Evolutionary conservation across 37 sponge, comb jelly and placozoan genomes (phyloP).

Genomic region (Theonella swinhoei): DNA sequence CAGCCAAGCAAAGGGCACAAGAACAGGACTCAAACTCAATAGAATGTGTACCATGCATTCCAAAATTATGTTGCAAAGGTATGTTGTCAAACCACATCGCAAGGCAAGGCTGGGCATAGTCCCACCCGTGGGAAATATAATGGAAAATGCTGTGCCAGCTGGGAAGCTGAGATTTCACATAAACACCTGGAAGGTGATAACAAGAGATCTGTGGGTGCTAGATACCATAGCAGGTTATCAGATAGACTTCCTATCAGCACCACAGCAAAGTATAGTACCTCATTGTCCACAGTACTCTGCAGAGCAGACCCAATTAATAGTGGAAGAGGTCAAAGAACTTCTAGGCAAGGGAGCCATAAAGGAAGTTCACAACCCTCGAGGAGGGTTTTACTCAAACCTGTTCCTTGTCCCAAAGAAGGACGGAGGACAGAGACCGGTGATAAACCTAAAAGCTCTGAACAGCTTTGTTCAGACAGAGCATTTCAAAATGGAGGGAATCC

Average conservation of each 20-base stretch:
- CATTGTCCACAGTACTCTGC: background rate
- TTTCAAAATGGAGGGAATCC: too few species aligned
- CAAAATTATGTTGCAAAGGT: background rate
- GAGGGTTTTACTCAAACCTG: too few species aligned
- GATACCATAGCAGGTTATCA: slow-evolving; percentile 21
- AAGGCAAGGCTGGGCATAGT: background rate
- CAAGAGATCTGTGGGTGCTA: slow-evolving; percentile 47
- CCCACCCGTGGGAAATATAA: background rate
- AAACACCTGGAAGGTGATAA: too few species aligned
- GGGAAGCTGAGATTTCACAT: too few species aligned
- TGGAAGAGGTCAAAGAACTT: too few species aligned
- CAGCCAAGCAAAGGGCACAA: too few species aligned
- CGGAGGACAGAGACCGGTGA: slow-evolving; percentile 36
- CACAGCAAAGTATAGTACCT: background rate
- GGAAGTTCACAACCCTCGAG: too few species aligned
- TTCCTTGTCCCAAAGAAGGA: slow-evolving; percentile 64
- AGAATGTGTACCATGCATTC: background rate
- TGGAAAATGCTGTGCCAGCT: background rate
- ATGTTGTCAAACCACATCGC: background rate
- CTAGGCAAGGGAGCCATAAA: too few species aligned
- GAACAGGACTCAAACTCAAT: background rate
- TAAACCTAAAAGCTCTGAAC: too few species aligned
- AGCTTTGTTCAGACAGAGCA: too few species aligned
- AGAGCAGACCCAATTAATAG: too few species aligned
- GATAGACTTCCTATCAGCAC: background rate